phyloP scores from a whole-genome alignment of 2,797 vertebrate genomes.

The Benthosema pterotum region DNA sequence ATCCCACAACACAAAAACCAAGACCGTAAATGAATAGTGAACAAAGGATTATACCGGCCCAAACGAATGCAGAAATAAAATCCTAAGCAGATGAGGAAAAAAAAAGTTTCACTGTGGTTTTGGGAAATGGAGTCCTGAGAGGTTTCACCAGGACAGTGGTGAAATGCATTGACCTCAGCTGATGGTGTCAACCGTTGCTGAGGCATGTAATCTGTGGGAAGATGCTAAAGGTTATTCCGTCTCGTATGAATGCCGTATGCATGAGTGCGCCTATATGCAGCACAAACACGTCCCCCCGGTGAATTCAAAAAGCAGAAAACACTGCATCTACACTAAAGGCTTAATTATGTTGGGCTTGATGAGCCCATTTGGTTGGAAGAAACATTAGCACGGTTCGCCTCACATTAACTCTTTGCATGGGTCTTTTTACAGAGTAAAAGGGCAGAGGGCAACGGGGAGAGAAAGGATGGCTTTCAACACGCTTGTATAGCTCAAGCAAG shows the following conservation, averaged over 20 bases:
- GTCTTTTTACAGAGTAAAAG: slow-evolving; percentile 17
- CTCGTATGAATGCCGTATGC: slow-evolving; percentile 1
- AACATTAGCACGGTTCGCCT: slow-evolving; percentile 36
- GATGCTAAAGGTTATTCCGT: neutral
- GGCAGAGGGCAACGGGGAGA: slow-evolving; percentile 2
- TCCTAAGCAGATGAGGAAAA: too few relatives aligned
- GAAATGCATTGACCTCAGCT: neutral
- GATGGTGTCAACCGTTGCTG: neutral
- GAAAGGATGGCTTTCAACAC: slow-evolving; percentile 2
- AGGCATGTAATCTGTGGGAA: neutral
- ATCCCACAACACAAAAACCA: neutral
- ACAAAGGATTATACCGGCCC: too few relatives aligned
- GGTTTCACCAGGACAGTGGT: neutral
- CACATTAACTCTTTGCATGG: slow-evolving; percentile 28
- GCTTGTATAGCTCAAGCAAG: neutral
- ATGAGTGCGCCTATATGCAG: slow-evolving; percentile 6
- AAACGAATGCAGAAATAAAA: too few relatives aligned
- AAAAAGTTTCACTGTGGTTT: too few relatives aligned
- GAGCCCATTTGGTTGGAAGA: slow-evolving; percentile 35
- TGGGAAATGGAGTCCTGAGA: neutral
- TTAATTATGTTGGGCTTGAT: slow-evolving; percentile 35
- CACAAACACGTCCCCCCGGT: neutral
- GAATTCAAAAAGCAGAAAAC: neutral
- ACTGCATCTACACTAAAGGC: slow-evolving; percentile 8
- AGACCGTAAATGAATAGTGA: too few relatives aligned